These are phyloP conservation scores for Drosophila borealis DNA, from an alignment of 2,888 invertebrate genomes.

Conservation along the genomic window DNA sequence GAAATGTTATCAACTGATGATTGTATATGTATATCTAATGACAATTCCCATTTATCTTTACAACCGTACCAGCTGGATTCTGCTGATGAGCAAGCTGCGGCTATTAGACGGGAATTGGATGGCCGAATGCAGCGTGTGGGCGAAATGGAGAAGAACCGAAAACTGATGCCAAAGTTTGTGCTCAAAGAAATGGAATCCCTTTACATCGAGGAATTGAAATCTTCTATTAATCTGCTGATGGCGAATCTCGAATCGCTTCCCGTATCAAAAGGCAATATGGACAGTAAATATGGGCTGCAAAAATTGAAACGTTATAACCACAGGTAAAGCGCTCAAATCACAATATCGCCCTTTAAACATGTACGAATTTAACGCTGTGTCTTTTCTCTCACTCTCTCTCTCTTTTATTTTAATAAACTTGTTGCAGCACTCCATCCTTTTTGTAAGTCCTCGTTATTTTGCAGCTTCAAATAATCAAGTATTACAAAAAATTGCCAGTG, in stretches of 20 bases:
- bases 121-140: slow-evolving; percentile 98
- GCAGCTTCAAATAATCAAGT: too few species aligned
- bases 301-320: slow-evolving; percentile 99
- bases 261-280: slow-evolving; percentile 98
- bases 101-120: slow-evolving; percentile 98
- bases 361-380: neutral
- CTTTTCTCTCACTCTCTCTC: neutral
- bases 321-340: slow-evolving; percentile 88
- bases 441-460: slow-evolving; percentile 76
- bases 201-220: slow-evolving; percentile 98
- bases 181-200: slow-evolving; percentile 99
- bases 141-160: slow-evolving; percentile 99
- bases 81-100: slow-evolving; percentile 99
- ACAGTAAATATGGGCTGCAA: slow-evolving; percentile 98
- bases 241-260: slow-evolving; percentile 99
- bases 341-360: neutral
- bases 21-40: neutral
- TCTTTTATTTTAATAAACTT: neutral
- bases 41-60: neutral
- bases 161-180: slow-evolving; percentile 99
- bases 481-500: too few species aligned
- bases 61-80: slow-evolving; percentile 92
- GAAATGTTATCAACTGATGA: too few species aligned
- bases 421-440: slow-evolving; percentile 83
- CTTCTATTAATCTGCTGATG: slow-evolving; percentile 99